Base-by-base conservation (phyloP, 2,797 vertebrate genomes). In the Melanotaenia parkinsoni region DNA sequence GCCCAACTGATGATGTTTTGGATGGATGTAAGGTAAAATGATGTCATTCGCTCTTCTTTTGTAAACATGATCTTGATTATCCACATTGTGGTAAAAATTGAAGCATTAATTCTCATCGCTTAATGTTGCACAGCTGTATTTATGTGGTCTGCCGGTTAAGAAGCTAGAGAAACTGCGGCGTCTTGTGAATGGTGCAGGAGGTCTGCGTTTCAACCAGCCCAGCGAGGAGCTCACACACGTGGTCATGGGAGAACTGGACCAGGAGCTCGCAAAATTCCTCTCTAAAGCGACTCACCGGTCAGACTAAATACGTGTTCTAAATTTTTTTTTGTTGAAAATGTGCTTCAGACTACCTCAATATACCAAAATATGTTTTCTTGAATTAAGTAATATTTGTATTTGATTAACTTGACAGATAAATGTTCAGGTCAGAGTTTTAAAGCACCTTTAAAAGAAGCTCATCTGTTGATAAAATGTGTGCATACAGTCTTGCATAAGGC, bases 211-310 rank as follows among this genome's bases (percentile, higher is more conserved):
- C 87, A 98, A 97, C 92, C 97, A 98, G 28, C 95, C 95, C 74
- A 96, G 96, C 66, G 96, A 97, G 86, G 97, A 98, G 37, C 96
- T 99, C 71, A 97, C 98, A 45, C 98, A 99, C 64, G 93, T 99
- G 61, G 94, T 99, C 67, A 94, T 96, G 90, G 97, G 96, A 70
- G 96, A 98, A 38, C 81, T 91, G 66, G 95, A 95, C 75, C 90
- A 95, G 61, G 96, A 97, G 28, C 79, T 98, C 73, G 96, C 95
- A 82, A 93, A 86, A 24, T 98, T 98, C 78, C 86, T 98, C 64
- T 94, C 91, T 61, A 97, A 96, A 90, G 94, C 92, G 0, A 64
- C 88, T 79, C 96, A 97, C 87, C 97, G 97, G 98, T 99, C 84
- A 57, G 68, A 75, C 24, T 4, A 6, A 58, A 35, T 4, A 30